Evolutionary conservation across 2,888 invertebrate species (phyloP).

Genomic region (Chrysopilus asiliformis): DNA sequence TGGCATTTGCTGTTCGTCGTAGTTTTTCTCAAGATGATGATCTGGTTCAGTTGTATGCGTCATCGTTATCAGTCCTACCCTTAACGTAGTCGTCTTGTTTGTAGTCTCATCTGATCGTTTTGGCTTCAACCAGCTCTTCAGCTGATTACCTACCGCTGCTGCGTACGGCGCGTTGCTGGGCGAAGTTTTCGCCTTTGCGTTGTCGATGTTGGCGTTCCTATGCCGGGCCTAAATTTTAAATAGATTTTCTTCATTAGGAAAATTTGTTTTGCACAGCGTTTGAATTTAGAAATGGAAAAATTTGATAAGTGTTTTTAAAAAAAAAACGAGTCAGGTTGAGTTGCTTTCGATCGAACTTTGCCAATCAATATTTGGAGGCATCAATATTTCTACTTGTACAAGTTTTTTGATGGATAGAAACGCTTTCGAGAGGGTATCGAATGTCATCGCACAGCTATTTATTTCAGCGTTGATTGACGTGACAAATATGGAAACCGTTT

Average conservation of each 20-base stretch:
- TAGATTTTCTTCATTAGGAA: slow-evolving; percentile 22
- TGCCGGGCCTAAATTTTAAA: slow-evolving; percentile 25
- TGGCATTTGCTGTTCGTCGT: not conserved
- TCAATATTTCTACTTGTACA: too few species aligned
- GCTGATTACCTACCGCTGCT: slow-evolving; percentile 29
- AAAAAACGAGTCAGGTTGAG: too few species aligned
- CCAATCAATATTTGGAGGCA: too few species aligned
- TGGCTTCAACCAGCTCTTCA: slow-evolving; percentile 19
- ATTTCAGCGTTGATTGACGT: too few species aligned
- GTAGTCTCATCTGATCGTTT: slow-evolving; percentile 12
- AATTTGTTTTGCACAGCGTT: slow-evolving; percentile 4
- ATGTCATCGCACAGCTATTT: too few species aligned
- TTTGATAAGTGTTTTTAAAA: too few species aligned
- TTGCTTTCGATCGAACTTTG: too few species aligned
- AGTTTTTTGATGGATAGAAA: too few species aligned
- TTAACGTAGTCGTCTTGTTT: slow-evolving; percentile 2
- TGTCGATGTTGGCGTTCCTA: slow-evolving; percentile 17
- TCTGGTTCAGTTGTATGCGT: too few species aligned
- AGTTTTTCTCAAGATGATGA: not conserved
- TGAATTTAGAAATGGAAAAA: not conserved
- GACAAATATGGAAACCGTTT: too few species aligned
- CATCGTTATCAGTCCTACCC: not conserved
- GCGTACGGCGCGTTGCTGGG: slow-evolving; percentile 25
- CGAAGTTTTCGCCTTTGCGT: slow-evolving; percentile 29
- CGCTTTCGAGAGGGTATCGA: too few species aligned